Conservation (phyloP, 2,888 invertebrate species). For the Apamea anceps region DNA sequence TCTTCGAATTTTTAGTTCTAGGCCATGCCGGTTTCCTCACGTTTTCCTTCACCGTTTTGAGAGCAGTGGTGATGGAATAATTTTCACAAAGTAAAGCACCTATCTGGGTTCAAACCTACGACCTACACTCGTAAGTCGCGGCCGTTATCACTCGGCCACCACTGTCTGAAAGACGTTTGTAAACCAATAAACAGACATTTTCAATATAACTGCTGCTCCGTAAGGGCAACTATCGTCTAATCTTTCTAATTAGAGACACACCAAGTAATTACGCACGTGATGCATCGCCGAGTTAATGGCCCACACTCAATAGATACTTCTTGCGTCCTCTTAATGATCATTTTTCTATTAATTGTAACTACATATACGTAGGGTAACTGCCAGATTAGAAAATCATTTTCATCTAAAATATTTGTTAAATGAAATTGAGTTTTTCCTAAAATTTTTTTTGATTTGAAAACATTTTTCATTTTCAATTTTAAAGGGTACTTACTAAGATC, state of each 20-base stretch:
- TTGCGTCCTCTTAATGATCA: conserved; percentile 24
- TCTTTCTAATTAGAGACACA: conserved; percentile 10
- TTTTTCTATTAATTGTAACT: conserved; percentile 2
- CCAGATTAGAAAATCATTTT: neutral
- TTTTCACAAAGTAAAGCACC: too few species aligned
- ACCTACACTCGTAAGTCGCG: too few species aligned
- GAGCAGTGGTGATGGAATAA: too few species aligned
- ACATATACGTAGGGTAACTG: neutral
- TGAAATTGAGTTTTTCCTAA: neutral
- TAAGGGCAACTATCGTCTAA: conserved; percentile 17
- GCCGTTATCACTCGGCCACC: too few species aligned
- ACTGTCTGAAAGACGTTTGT: neutral
- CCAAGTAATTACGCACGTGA: conserved; percentile 12
- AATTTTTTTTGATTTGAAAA: neutral
- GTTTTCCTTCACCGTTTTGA: too few species aligned
- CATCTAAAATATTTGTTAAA: neutral
- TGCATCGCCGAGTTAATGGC: conserved; percentile 27
- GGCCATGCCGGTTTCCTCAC: too few species aligned
- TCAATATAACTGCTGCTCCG: neutral
- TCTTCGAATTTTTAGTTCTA: too few species aligned
- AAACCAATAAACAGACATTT: neutral
- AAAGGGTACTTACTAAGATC: neutral
- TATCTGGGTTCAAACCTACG: too few species aligned
- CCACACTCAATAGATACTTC: conserved; percentile 9
- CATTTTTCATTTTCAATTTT: neutral